phyloP scores from a whole-genome alignment of 2,888 invertebrate species.

The Eristalis tenax region DNA sequence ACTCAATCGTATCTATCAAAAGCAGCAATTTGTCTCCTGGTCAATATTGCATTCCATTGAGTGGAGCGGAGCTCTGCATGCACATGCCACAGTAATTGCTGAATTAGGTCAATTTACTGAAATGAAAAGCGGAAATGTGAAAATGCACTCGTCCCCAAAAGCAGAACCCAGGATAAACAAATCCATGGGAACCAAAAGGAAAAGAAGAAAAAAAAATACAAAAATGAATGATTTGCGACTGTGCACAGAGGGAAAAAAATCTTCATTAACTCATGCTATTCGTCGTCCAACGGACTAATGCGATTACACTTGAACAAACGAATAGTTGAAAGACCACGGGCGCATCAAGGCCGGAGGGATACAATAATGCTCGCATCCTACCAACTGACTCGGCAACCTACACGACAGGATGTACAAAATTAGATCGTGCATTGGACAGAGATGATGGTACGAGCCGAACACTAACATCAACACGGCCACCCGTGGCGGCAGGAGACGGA shows the following conservation, averaged over 20 bases:
- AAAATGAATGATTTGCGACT: neutral
- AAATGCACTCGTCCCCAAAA: conserved; percentile 20
- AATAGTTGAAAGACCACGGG: neutral
- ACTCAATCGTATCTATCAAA: conserved; percentile 34
- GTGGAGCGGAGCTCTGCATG: neutral
- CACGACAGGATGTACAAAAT: conserved; percentile 51
- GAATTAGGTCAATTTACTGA: conserved; percentile 65
- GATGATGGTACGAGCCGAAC: conserved; percentile 34
- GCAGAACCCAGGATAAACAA: conserved; percentile 22
- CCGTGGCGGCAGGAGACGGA: conserved; percentile 21
- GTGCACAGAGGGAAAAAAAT: conserved; percentile 28
- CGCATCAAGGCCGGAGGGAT: neutral
- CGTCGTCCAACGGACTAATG: conserved; percentile 54
- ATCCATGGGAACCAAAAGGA: conserved; percentile 9
- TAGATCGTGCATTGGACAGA: conserved; percentile 37
- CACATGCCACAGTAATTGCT: conserved; percentile 13
- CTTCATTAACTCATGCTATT: conserved; percentile 66
- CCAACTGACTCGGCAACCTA: conserved; percentile 40
- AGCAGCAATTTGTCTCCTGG: conserved; percentile 46
- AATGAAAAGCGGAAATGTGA: conserved; percentile 58
- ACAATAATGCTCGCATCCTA: conserved; percentile 53
- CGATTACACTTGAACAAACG: conserved; percentile 54
- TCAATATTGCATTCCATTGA: conserved; percentile 32
- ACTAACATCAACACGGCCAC: neutral
- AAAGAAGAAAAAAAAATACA: neutral